Evolutionary conservation across 2,113 vertebrate genomes (phyloP).

Genomic region (Oreochromis aureus): DNA sequence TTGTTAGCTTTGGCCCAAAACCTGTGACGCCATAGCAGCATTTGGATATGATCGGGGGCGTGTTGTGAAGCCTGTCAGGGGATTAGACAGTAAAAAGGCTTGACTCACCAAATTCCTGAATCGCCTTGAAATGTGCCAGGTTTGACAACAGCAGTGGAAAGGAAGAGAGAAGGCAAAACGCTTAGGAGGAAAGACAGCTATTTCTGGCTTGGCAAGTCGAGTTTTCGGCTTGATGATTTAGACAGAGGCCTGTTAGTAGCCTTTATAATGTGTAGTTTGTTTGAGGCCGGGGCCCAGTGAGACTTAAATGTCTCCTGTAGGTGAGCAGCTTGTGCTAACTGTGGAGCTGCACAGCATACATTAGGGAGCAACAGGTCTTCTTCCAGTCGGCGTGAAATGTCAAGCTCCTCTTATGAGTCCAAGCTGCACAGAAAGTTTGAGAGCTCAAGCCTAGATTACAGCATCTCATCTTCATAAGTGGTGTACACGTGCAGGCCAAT

Average conservation of each 20-base stretch:
- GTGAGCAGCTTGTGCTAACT: background rate
- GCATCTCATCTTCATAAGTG: background rate
- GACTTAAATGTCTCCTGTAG: constrained; percentile 5
- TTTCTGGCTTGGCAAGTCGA: constrained; percentile 16
- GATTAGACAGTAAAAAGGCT: constrained; percentile 47
- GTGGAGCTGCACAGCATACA: background rate
- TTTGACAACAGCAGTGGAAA: constrained; percentile 42
- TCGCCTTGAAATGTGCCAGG: constrained; percentile 42
- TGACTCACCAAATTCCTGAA: constrained; percentile 39
- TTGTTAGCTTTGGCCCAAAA: constrained; percentile 47
- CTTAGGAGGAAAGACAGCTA: constrained; percentile 14
- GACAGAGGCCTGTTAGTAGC: constrained; percentile 22
- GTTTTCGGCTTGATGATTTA: constrained; percentile 25
- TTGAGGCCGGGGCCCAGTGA: constrained; percentile 6
- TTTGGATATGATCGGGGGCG: constrained; percentile 19
- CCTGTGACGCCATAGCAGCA: background rate
- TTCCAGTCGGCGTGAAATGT: background rate
- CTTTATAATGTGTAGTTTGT: constrained; percentile 16
- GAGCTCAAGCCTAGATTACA: background rate
- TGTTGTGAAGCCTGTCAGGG: constrained; percentile 7
- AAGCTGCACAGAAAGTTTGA: background rate
- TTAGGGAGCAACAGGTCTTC: background rate
- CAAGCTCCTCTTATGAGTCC: background rate
- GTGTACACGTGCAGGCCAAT: rapidly evolving
- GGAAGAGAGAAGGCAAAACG: constrained; percentile 1